Evolutionary conservation across 2,113 vertebrate species (phyloP), one percentile per base, ranked within the genome.

Genomic region (Trematomus loennbergii): DNA sequence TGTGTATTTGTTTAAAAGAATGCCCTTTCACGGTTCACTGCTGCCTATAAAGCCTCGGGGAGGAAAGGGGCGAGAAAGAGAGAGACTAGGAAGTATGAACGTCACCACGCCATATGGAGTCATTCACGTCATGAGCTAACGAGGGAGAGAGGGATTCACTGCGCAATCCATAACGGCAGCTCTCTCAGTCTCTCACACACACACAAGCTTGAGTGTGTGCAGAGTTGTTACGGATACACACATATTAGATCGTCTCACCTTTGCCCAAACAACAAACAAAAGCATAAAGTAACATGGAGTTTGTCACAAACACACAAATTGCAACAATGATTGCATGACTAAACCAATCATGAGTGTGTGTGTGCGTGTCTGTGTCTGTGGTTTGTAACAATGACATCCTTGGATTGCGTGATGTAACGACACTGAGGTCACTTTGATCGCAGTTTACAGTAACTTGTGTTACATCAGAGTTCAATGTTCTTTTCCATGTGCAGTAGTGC

Each of bases 31-130:
- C 45, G 36, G 25, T 52, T 75, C 67, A 17, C 73, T 57, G 74
- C 57, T 46, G 64, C 78, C 20, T 87, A 46, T 89, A 85, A 89
- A 87, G 59, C 72, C 78, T 66, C 33, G 2, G 64, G 62, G 43
- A 29, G 83, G 4, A 55, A 29, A 25, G 8, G 29, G 46, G 72
- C 9, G 33, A 64, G 66, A 25, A 72, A 52, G 71, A 43, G 68
- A 49, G 58, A 57, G 72, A 78, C 76, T 81, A 87, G 75, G 63
- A 83, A 78, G 58, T 40, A 0, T 20, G 33, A 75, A 90, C 82
- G 85, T 87, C 89, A 90, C 67, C 33, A 29, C 45, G 46, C 66
- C 79, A 59, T 57, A 66, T 72, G 49, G 60, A 72, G 76, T 43
- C 78, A 80, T 82, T 71, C 75, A 78, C 84, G 59, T 80, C 81